Base-by-base conservation (phyloP, 2,888 invertebrate species). In the Heteropelma amictum region DNA sequence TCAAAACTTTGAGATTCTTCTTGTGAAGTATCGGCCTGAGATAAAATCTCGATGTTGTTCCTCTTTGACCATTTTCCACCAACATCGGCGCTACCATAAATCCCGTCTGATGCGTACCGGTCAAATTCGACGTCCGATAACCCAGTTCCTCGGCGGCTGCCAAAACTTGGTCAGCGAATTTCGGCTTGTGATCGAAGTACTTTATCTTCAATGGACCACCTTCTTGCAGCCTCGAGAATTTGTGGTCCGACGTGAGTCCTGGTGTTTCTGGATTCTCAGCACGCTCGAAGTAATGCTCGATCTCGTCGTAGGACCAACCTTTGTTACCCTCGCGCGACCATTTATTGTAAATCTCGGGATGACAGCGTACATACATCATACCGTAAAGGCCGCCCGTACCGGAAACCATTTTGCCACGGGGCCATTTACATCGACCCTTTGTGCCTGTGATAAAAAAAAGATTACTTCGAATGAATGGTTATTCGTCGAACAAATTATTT, bases 311-410 rank as follows among this genome's bases (percentile, higher is more conserved):
- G 4, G 91, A 90, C 93, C 93, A 93, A 3, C 91, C 91, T 0
- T 77, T 49, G 72, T 93, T 92, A 1, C 92, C 92, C 14, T 84
- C 82, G 0, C 87, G 85, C 42, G 91, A 88, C 93, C 93, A 93
- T 45, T 88, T 85, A 72, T 92, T 89, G 77, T 90, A 93, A 65
- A 93, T 91, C 10, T 87, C 86, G 0, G 89, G 90, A 79, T 91
- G 92, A 0, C 93, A 93, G 19, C 92, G 90, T 0, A 92, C 89
- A 83, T 93, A 93, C 80, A 93, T 89, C 91, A 93, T 93, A 1
- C 91, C 93, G 83, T 93, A 93, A 47, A 93, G 89, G 0, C 91
- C 91, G 19, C 92, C 91, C 0, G 92, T 91, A 3, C 93, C 93
- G 7, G 93, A 93, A 33, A 93, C 86, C 85, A 92, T 90, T 76